Conservation (phyloP, 2,888 invertebrate genomes). For the Gnatocerus cornutus region DNA sequence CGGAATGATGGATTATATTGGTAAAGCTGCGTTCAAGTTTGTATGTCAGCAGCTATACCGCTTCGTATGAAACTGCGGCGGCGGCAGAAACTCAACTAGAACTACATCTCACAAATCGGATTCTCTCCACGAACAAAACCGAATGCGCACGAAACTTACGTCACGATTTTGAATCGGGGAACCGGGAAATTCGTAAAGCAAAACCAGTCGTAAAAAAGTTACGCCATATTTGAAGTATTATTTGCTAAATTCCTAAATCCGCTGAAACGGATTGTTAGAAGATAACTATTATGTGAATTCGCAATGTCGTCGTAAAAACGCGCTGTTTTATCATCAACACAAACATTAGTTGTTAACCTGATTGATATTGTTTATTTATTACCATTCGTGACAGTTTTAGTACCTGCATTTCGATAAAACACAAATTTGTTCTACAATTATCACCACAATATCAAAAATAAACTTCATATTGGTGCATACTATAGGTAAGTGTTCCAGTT, state of each 20-base stretch:
- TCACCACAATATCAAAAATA: too few species aligned
- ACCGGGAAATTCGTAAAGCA: conserved; percentile 49
- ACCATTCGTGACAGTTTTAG: too few species aligned
- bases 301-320: too few species aligned
- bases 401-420: too few species aligned
- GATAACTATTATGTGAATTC: too few species aligned
- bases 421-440: too few species aligned
- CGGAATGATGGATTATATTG: conserved; percentile 11
- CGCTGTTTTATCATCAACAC: too few species aligned
- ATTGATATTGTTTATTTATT: neutral
- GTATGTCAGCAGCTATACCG: conserved; percentile 3
- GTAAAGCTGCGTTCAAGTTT: conserved; percentile 16
- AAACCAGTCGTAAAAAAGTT: conserved; percentile 37
- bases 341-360: conserved; percentile 6
- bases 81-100: conserved; percentile 50
- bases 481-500: too few species aligned
- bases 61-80: conserved; percentile 22
- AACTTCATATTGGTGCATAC: too few species aligned
- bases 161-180: conserved; percentile 32
- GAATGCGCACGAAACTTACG: conserved; percentile 45
- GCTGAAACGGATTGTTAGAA: conserved; percentile 15
- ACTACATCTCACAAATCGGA: conserved; percentile 49
- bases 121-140: conserved; percentile 37
- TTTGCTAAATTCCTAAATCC: conserved; percentile 17
- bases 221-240: conserved; percentile 21